Evolutionary conservation across 1,140 invertebrate genomes (phyloP).

Genomic region (Drosophila albomicans): DNA sequence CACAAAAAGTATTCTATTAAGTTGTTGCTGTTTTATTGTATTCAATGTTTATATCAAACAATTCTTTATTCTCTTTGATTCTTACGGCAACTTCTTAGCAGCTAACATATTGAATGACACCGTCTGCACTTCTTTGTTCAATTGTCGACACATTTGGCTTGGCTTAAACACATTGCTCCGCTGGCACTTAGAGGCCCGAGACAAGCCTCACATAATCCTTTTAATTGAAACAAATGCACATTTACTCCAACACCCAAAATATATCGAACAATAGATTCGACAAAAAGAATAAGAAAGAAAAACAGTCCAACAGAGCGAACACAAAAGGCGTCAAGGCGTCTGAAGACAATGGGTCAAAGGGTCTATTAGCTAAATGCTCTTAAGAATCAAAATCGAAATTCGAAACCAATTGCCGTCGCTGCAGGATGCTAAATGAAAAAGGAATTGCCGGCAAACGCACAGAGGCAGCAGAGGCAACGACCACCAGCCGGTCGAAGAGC

Average conservation of each 20-base stretch:
- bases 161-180: constrained; percentile 14
- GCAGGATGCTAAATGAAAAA: constrained; percentile 82
- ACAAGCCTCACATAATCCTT: constrained; percentile 68
- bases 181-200: constrained; percentile 30
- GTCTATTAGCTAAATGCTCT: constrained; percentile 66
- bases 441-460: constrained; percentile 50
- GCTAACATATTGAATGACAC: background rate
- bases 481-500: constrained; percentile 43
- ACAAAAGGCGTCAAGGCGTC: constrained; percentile 77
- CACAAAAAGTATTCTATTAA: too few species aligned
- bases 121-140: constrained; percentile 20
- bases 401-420: constrained; percentile 77
- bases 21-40: background rate
- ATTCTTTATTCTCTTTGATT: background rate
- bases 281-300: background rate
- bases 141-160: constrained; percentile 41
- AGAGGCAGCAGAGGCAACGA: constrained; percentile 24
- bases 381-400: constrained; percentile 54
- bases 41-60: background rate
- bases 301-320: constrained; percentile 22
- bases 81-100: background rate
- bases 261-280: constrained; percentile 26
- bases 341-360: constrained; percentile 64
- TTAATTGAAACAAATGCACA: constrained; percentile 81
- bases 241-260: constrained; percentile 41